Evolutionary conservation across 1,140 invertebrate species (phyloP), one percentile per base, ranked within the genome.

Genomic region (Anastrepha obliqua): DNA sequence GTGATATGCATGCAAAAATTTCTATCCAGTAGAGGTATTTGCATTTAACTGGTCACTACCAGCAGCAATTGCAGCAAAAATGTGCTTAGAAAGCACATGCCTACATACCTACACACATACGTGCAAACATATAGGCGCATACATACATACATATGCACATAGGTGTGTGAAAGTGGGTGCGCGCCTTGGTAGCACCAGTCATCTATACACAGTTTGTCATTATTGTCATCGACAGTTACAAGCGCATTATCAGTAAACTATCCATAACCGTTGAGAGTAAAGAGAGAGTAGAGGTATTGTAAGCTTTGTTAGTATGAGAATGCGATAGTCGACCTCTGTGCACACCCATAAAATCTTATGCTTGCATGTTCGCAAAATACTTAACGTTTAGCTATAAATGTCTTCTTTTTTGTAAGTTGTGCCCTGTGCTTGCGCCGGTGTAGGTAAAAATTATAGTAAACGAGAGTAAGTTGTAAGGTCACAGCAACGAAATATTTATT

Each of bases 211-310:
- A 29, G 15, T 29, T 81, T 55, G 20, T 81, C 74, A 81, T 81
- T 51, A 81, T 81, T 81, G 74, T 81, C 74, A 81, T 81, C 74
- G 74, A 81, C 74, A 58, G 74, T 81, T 81, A 55, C 74, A 81
- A 81, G 74, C 44, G 47, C 74, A 81, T 81, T 81, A 47, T 81
- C 74, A 58, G 74, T 81, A 51, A 81, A 81, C n/a, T 81, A 55
- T 58, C 47, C 47, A 81, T 81, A 81, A 58, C 17, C 74, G 47
- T 81, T 81, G 15, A 29, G 29, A 29, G 29, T 29, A 29, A 29
- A 29, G 29, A 29, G 29, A 29, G 29, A 29, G 60, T 62, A 17
- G 8, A 13, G 15, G 42, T 74, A 17, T 44, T 74, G 39, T 29
- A 0, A 17, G 11, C 67, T 44, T 47, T 39, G 64, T 65, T 20